Evolutionary conservation across 2,888 invertebrate species (phyloP).

Genomic region (Leucophenga maculata): DNA sequence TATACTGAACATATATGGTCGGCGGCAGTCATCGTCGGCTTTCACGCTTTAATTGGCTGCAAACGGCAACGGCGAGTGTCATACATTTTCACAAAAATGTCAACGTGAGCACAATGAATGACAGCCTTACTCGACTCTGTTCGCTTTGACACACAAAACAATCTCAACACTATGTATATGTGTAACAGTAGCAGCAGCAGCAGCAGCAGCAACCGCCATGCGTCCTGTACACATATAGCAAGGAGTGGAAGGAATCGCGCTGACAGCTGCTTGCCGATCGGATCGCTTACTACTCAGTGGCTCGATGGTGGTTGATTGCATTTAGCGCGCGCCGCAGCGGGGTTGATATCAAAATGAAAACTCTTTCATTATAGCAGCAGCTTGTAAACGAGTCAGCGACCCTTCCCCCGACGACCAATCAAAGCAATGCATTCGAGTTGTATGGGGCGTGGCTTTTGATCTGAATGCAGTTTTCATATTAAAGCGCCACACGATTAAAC

Average conservation of each 20-base stretch:
- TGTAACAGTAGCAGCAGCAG: constrained; percentile 27
- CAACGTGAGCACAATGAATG: constrained; percentile 35
- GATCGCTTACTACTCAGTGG: constrained; percentile 11
- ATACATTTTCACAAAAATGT: constrained; percentile 57
- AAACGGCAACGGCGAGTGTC: constrained; percentile 50
- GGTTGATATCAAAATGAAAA: constrained; percentile 56
- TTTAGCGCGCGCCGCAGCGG: constrained; percentile 47
- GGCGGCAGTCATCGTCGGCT: constrained; percentile 58
- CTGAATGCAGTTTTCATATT: constrained; percentile 37
- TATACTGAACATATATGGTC: background rate
- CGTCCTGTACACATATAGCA: constrained; percentile 48
- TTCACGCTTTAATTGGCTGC: constrained; percentile 72
- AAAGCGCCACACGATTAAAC: constrained; percentile 40
- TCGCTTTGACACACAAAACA: constrained; percentile 30
- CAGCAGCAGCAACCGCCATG: constrained; percentile 47
- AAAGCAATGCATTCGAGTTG: constrained; percentile 38
- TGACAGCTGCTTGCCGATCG: background rate
- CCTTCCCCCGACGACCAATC: constrained; percentile 57
- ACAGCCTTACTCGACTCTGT: constrained; percentile 19
- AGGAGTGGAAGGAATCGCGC: background rate
- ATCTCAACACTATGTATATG: background rate
- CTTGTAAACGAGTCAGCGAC: constrained; percentile 17
- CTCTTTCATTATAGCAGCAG: background rate
- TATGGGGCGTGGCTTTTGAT: constrained; percentile 46
- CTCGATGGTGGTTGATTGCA: constrained; percentile 30